Conservation (phyloP, 2,113 vertebrate species). For the Larimichthys polyactis region DNA sequence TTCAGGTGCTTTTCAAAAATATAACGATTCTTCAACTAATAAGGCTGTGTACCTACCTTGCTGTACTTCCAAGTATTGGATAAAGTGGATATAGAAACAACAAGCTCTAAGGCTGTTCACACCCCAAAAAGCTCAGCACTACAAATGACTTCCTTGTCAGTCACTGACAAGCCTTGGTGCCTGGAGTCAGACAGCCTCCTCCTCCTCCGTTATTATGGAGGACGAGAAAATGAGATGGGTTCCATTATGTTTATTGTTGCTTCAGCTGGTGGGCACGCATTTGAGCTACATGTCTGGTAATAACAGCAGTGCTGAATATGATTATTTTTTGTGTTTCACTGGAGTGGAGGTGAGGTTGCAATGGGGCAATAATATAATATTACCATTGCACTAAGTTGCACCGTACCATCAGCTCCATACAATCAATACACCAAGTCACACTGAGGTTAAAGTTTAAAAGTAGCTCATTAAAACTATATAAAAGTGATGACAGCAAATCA, state of each 20-base stretch:
- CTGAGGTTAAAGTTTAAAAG: neutral
- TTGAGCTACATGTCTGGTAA: slow-evolving; percentile 46
- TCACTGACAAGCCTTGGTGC: slow-evolving; percentile 44
- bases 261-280: slow-evolving; percentile 42
- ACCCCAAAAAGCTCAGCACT: slow-evolving; percentile 50
- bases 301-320: slow-evolving; percentile 39
- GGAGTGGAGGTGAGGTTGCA: neutral
- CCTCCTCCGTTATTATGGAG: slow-evolving; percentile 43
- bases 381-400: neutral
- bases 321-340: slow-evolving; percentile 41
- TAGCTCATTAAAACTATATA: neutral
- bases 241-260: slow-evolving; percentile 61
- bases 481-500: neutral
- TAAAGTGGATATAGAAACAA: slow-evolving; percentile 48
- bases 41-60: neutral
- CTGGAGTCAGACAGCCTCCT: slow-evolving; percentile 48
- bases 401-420: neutral
- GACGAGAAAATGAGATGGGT: slow-evolving; percentile 47
- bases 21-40: slow-evolving; percentile 1
- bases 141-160: slow-evolving; percentile 55
- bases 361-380: neutral
- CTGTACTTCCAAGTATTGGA: slow-evolving; percentile 26
- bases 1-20: neutral
- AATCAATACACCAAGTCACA: neutral
- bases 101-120: slow-evolving; percentile 55